Evolutionary conservation across 2,888 invertebrate species (phyloP).

Genomic region (Eristalinus aeneus): DNA sequence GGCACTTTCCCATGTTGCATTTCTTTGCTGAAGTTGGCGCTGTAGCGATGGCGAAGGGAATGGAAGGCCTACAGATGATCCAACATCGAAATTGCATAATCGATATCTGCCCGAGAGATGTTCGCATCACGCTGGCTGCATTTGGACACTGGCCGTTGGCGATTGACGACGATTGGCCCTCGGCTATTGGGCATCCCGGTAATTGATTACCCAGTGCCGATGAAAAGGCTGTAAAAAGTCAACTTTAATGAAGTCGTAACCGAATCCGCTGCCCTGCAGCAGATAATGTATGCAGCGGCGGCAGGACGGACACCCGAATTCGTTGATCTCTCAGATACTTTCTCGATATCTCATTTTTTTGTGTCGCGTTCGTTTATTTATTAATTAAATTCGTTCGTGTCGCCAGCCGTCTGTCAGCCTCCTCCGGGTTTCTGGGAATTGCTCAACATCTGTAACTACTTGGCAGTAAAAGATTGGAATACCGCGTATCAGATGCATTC

Average conservation of each 20-base stretch:
- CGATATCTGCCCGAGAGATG: background rate
- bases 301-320: background rate
- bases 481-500: background rate
- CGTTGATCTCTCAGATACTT: background rate
- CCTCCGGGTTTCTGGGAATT: background rate
- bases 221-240: constrained; percentile 7
- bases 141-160: background rate
- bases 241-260: constrained; percentile 4
- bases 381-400: background rate
- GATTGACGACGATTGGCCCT: background rate
- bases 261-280: background rate
- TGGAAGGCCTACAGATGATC: background rate
- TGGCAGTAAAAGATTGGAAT: background rate
- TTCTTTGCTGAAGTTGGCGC: too few relatives aligned
- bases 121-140: background rate
- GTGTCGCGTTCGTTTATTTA: background rate
- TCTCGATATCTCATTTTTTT: background rate
- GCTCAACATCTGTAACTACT: background rate
- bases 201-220: constrained; percentile 18
- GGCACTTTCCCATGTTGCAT: constrained; percentile 3
- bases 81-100: background rate
- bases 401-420: background rate
- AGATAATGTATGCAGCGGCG: background rate
- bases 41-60: background rate
- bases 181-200: background rate